Evolutionary conservation across 2,797 vertebrate genomes (phyloP), one percentile per base, ranked within the genome.

Genomic region (Neosilurus hyrtlii): DNA sequence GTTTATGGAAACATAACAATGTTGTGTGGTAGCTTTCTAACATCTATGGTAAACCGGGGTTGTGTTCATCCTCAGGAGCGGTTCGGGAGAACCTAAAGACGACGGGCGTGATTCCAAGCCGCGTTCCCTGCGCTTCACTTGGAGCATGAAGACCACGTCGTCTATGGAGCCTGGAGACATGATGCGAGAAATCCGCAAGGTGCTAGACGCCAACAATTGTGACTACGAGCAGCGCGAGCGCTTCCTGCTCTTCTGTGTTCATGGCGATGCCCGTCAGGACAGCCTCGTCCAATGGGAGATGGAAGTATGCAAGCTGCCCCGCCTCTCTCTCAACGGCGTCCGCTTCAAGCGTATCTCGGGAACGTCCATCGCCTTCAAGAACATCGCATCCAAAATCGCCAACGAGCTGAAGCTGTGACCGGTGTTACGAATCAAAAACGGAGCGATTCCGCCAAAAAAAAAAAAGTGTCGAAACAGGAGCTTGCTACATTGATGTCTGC

Each of bases 91-190:
- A 54, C 92, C 95, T 2, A 96, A 94, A 83, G 96, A 96, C 63
- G 95, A 95, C 30, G 94, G 92, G 79, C 95, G 95, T 72, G 96
- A 96, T 88, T 93, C 95, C 0, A 96, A 96, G 90, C 96, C 96
- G 0, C 93, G 96, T 1, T 90, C 90, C 0, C 84, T 91, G 43
- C 94, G 96, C 67, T 96, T 96, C 85, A 96, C 96, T 67, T 96
- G 96, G 96, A 96, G 96, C 91, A 96, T 96, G 96, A 96, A 96
- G 90, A 96, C 96, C 88, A 96, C 96, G 51, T 96, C 96, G 52
- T 95, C 96, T 86, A 96, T 96, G 96, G 96, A 96, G 83, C 95
- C 96, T 49, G 92, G 89, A 11, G 96, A 96, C 86, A 96, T 96
- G 95, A 96, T 97, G 96, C 93, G 95, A 62, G 96, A 97, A 86